Percentiles rank a stretch among this genome's conserved stretches.
Evolutionary conservation across 2,888 invertebrate species (phyloP).

Genomic region (Harmothoe impar): DNA sequence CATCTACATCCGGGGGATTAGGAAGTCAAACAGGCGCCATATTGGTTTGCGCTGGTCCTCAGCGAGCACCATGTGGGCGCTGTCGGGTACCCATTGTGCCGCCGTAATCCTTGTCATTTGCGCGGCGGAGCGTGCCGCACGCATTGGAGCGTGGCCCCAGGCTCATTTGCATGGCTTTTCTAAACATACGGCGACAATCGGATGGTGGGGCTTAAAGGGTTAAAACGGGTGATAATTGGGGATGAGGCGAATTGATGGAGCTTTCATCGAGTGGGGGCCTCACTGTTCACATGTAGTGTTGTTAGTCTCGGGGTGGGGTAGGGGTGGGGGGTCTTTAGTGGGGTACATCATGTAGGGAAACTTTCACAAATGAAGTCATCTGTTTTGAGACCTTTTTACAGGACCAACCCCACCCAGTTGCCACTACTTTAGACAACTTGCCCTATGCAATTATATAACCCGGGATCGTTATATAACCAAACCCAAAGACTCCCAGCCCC

Average conservation of each 20-base stretch:
- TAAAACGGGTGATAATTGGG: constrained; percentile 35
- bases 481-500: no score
- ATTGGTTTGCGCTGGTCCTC: constrained; percentile 29
- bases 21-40: constrained; percentile 54
- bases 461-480: no score
- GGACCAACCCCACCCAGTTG: no score
- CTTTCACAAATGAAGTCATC: no score
- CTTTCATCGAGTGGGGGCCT: constrained; percentile 35
- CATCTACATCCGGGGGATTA: constrained; percentile 44
- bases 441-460: no score
- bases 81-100: constrained; percentile 45
- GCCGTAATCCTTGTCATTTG: constrained; percentile 43
- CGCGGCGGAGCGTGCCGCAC: constrained; percentile 32
- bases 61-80: constrained; percentile 21
- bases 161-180: constrained; percentile 54
- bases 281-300: constrained; percentile 12
- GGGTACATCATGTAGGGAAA: neutral
- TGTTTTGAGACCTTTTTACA: no score
- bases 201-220: constrained; percentile 49
- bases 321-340: neutral
- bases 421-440: no score
- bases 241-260: constrained; percentile 38
- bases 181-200: constrained; percentile 58
- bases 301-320: neutral
- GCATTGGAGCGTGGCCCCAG: constrained; percentile 3